These are phyloP conservation scores for Neoarius graeffei DNA, from an alignment of 2,113 vertebrate genomes.

Conservation along the genomic window DNA sequence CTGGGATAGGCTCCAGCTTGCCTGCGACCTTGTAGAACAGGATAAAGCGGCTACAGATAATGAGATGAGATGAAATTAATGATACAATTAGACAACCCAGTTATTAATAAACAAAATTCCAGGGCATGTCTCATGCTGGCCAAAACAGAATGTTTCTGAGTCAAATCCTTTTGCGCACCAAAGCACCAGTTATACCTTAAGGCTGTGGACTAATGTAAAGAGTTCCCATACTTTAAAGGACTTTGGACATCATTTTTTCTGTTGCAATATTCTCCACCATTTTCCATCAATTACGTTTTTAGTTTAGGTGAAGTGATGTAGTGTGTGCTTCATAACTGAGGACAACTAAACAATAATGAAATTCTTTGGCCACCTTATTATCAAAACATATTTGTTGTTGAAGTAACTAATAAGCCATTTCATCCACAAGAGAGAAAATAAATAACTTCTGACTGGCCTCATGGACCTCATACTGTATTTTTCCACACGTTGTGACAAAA, in stretches of 20 bases:
- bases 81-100: background rate
- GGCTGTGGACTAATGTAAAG: background rate
- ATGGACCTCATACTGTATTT: background rate
- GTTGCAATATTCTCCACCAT: background rate
- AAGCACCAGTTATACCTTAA: background rate
- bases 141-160: background rate
- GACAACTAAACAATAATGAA: background rate
- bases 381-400: background rate
- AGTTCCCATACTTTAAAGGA: background rate
- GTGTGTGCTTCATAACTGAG: background rate
- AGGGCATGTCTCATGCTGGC: background rate
- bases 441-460: background rate
- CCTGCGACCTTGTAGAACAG: too few relatives aligned
- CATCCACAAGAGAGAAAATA: background rate
- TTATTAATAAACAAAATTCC: background rate
- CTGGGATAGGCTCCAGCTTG: too few relatives aligned
- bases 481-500: slow-evolving; percentile 13
- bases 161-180: background rate
- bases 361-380: background rate
- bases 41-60: too few relatives aligned
- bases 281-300: background rate
- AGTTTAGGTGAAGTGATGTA: background rate
- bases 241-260: background rate
- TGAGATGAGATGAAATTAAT: too few relatives aligned
- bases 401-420: background rate